These are phyloP conservation scores for Albula glossodonta DNA, from an alignment of 2,113 vertebrate genomes.

Conservation along the genomic window DNA sequence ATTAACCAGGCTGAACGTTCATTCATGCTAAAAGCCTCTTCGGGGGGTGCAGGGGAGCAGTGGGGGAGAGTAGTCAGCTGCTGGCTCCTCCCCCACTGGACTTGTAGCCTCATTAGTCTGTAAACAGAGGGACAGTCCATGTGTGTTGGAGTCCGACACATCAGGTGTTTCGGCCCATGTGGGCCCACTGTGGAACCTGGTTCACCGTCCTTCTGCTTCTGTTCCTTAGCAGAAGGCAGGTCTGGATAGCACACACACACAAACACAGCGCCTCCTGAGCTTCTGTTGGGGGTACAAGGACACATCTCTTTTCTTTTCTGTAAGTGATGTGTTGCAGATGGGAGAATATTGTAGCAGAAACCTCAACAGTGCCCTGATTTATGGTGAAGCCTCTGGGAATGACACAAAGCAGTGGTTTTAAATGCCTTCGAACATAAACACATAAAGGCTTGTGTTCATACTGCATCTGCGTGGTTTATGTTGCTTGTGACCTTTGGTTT, in stretches of 20 bases:
- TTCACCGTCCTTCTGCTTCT: background rate
- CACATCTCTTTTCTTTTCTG: background rate
- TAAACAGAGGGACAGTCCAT: background rate
- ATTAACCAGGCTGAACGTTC: background rate
- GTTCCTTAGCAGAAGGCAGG: background rate
- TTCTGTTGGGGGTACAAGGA: background rate
- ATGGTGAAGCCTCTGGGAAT: background rate
- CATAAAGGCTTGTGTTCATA: background rate
- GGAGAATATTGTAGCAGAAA: background rate
- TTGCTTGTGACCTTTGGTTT: background rate
- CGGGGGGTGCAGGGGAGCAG: background rate
- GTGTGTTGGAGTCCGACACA: background rate
- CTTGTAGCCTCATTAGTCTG: background rate
- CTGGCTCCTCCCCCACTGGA: background rate
- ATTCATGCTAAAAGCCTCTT: constrained; percentile 3
- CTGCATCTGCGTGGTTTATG: background rate
- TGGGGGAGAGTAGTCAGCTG: background rate
- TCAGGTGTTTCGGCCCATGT: background rate
- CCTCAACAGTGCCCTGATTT: background rate
- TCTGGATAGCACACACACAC: background rate
- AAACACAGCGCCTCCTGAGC: background rate
- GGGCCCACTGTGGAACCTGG: background rate
- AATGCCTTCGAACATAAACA: constrained; percentile 6
- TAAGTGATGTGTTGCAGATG: constrained; percentile 14
- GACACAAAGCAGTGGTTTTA: background rate